A percentile compares a stretch with the other conserved stretches of the same genome.
Conservation (phyloP, 2,113 vertebrate species). For the Alethe castanea region DNA sequence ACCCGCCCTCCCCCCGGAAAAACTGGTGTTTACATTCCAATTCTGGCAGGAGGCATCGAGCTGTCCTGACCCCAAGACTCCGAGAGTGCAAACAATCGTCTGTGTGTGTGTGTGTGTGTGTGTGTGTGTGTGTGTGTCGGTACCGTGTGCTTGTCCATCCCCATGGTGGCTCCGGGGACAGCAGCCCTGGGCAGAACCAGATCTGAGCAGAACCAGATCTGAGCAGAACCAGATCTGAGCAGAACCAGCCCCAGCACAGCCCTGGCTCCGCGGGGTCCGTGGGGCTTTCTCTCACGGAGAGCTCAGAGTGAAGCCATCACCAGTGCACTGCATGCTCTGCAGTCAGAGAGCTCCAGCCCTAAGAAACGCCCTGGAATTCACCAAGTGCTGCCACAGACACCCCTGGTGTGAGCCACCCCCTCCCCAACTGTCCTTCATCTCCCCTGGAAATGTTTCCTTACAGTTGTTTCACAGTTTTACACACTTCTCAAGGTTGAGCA, state of each 20-base stretch:
- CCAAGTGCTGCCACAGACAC: not conserved
- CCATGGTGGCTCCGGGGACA: no score
- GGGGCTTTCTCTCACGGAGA: not conserved
- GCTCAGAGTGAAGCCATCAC: not conserved
- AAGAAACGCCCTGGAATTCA: not conserved
- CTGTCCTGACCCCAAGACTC: not conserved
- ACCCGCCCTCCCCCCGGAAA: not conserved
- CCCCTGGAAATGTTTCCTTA: not conserved
- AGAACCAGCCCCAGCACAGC: no score
- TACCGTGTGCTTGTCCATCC: no score
- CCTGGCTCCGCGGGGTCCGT: no score
- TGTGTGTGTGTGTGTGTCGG: no score
- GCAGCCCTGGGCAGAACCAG: no score
- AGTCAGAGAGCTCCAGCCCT: not conserved
- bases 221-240: no score
- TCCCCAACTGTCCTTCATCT: not conserved
- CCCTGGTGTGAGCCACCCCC: not conserved
- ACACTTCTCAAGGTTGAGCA: not conserved
- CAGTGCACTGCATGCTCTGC: no score
- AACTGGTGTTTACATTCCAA: slow-evolving; percentile 15
- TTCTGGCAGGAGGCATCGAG: not conserved
- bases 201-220: no score
- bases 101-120: not conserved
- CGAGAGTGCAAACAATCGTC: slow-evolving; percentile 6
- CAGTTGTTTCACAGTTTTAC: not conserved